Evolutionary conservation across 2,888 invertebrate genomes (phyloP).

Genomic region (Agrenia bidenticulata): DNA sequence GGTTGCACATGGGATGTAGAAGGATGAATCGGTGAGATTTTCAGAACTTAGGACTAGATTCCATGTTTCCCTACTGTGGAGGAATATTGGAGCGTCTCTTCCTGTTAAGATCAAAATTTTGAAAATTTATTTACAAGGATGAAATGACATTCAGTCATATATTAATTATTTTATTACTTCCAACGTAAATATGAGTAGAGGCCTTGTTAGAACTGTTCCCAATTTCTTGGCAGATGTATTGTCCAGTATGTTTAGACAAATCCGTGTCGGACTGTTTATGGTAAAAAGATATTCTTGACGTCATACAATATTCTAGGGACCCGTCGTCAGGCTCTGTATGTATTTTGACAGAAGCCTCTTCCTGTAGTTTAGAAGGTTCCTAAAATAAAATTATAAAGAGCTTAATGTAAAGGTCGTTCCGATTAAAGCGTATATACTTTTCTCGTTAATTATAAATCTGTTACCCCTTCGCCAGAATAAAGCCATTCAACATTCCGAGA

Average conservation of each 20-base stretch:
- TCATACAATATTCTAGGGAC: conserved; percentile 30
- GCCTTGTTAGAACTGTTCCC: conserved; percentile 17
- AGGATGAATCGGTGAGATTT: conserved; percentile 27
- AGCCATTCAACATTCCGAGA: conserved; percentile 39
- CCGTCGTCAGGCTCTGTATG: conserved; percentile 30
- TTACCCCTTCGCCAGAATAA: conserved; percentile 42
- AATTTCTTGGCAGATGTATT: conserved; percentile 38
- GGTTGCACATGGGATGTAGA: conserved; percentile 33
- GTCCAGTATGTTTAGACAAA: conserved; percentile 33
- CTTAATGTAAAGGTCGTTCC: too few relatives aligned
- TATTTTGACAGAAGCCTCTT: conserved; percentile 31
- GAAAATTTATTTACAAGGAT: background rate
- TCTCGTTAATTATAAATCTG: too few relatives aligned
- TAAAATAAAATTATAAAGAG: too few relatives aligned
- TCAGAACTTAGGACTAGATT: conserved; percentile 17
- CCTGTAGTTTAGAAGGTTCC: conserved; percentile 41
- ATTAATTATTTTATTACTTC: conserved; percentile 25
- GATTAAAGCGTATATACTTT: too few relatives aligned
- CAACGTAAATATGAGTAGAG: conserved; percentile 31
- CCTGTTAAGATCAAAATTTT: conserved; percentile 20
- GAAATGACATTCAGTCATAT: background rate
- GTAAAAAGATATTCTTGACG: conserved; percentile 31
- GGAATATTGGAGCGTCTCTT: conserved; percentile 30
- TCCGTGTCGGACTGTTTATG: conserved; percentile 37
- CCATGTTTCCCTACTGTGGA: conserved; percentile 33